These are phyloP conservation scores for Emys orbicularis DNA, from an alignment of 2,797 vertebrate genomes.

Conservation along the genomic window DNA sequence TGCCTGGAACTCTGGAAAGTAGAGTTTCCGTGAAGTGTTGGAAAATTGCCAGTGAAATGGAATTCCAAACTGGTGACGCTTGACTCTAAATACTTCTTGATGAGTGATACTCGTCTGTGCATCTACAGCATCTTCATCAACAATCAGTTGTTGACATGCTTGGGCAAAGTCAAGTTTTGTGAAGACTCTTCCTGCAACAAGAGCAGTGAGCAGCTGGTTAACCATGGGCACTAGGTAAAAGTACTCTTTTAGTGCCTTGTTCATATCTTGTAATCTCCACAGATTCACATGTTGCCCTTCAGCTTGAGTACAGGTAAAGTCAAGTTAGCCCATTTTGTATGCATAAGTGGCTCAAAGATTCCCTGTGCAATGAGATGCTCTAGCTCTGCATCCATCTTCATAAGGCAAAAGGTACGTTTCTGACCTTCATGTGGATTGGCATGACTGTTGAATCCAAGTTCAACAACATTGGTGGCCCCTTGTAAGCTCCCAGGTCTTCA, in stretches of 20 bases:
- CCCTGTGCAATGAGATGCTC: background rate
- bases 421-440: accelerated
- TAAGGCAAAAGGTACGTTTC: background rate
- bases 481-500: background rate
- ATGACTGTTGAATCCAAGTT: background rate
- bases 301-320: background rate
- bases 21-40: background rate
- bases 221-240: background rate
- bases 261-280: background rate
- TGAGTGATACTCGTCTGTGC: background rate
- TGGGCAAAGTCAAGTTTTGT: conserved; percentile 6
- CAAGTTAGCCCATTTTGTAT: background rate
- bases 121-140: background rate
- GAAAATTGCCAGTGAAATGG: background rate
- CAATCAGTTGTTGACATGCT: background rate
- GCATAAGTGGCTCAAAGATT: background rate
- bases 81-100: background rate
- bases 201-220: background rate
- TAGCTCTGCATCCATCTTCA: background rate
- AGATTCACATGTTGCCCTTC: background rate
- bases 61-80: background rate
- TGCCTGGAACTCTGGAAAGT: background rate
- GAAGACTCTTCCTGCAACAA: background rate
- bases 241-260: background rate
- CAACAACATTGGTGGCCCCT: background rate